Evolutionary conservation across 2,797 vertebrate species (phyloP), one percentile per base, ranked within the genome.

Genomic region (Astyanax mexicanus): DNA sequence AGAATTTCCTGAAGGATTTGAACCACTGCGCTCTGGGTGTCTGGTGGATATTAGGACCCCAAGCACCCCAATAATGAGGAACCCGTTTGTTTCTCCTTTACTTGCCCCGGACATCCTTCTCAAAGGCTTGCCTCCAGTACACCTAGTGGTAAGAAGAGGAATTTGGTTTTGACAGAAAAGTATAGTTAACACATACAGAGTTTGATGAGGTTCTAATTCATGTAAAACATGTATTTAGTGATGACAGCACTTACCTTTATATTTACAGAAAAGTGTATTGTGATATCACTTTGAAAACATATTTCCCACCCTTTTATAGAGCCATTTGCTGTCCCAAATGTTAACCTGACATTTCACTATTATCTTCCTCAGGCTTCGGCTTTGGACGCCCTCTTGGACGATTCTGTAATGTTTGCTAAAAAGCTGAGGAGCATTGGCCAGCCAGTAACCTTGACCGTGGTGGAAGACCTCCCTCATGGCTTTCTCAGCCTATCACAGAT

Each of bases 341-440:
- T 27, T 19, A 55, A 19, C 9, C 35, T 17, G 5, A 3, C 4
- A 13, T 1, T 55, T 45, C 7, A 38, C 1, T 32, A 42, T 58
- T 74, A 45, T 57, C 47, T 19, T 29, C 0, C 13, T 0, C 86
- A 98, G 96, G 95, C 94, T 0, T 95, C 95, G 0, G 95, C 94
- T 12, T 89, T 97, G 80, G 96, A 98, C 61, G 95, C 95, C 15
- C 85, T 98, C 86, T 88, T 98, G 84, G 96, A 97, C 0, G 96
- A 98, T 86, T 96, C 96, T 0, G 95, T 98, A 84, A 96, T 94
- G 93, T 95, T 98, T 32, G 96, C 95, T 19, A 93, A 94, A 86
- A 93, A 95, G 62, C 91, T 98, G 78, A 90, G 93, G 0, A 72
- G 81, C 23, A 88, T 95, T 76, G 90, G 87, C 21, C 94, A 91